These are phyloP conservation scores for Strix uralensis DNA, from an alignment of 2,113 vertebrate species.

Conservation along the genomic window DNA sequence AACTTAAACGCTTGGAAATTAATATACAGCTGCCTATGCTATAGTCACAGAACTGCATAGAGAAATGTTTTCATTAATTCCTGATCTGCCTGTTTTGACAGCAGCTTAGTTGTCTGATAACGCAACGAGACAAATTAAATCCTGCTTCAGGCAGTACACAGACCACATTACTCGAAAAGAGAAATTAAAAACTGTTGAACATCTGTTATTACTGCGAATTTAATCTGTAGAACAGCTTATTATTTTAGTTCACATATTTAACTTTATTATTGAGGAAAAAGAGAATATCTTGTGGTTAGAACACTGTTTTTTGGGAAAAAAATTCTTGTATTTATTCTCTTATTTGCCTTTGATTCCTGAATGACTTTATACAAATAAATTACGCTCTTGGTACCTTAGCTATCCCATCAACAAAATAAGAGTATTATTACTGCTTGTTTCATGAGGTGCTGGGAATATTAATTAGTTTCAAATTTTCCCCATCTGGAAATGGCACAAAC, in stretches of 20 bases:
- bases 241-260: conserved; percentile 42
- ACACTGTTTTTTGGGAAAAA: neutral
- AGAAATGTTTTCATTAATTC: conserved; percentile 59
- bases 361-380: neutral
- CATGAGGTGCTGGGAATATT: neutral
- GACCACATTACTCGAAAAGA: conserved; percentile 55
- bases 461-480: neutral
- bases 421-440: neutral
- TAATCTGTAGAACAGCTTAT: conserved; percentile 48
- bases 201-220: conserved; percentile 54
- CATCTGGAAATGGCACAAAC: neutral
- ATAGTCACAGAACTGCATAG: neutral
- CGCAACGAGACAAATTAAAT: conserved; percentile 50
- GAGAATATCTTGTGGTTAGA: neutral
- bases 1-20: conserved; percentile 26
- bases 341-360: neutral
- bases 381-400: neutral
- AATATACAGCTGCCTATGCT: conserved; percentile 31
- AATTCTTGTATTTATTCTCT: neutral
- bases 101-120: conserved; percentile 64
- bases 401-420: neutral
- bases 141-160: conserved; percentile 45
- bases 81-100: conserved; percentile 54
- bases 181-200: conserved; percentile 63
- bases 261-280: neutral